phyloP scores from a whole-genome alignment of 2,888 invertebrate species.

The Cephus nigrinus region DNA sequence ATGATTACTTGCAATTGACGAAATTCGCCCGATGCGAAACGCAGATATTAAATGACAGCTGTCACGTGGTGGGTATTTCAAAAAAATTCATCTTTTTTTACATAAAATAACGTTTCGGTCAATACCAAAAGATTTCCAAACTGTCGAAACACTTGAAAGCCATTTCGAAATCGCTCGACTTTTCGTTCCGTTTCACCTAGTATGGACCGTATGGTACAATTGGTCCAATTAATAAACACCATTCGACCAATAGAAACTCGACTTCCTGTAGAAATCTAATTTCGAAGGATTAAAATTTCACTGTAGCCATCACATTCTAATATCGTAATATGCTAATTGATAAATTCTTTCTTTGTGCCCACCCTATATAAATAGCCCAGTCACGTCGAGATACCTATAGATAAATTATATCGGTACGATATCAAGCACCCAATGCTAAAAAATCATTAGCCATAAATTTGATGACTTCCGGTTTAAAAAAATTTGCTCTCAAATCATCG shows the following conservation, averaged over 20 bases:
- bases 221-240: background rate
- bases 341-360: background rate
- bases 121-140: background rate
- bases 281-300: background rate
- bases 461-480: background rate
- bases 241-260: background rate
- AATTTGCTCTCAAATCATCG: too few species aligned
- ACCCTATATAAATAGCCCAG: background rate
- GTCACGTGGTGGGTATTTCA: background rate
- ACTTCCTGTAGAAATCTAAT: background rate
- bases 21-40: background rate
- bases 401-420: background rate
- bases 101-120: background rate
- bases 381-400: background rate
- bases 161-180: background rate
- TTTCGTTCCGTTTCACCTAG: background rate
- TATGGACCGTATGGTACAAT: background rate
- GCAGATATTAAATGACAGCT: background rate
- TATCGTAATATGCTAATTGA: background rate
- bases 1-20: background rate
- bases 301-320: background rate
- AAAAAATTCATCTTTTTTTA: background rate
- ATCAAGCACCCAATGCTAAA: background rate
- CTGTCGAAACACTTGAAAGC: background rate
- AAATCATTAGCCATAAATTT: background rate